Base-by-base conservation (phyloP, 2,888 invertebrate species). In the Syritta pipiens region DNA sequence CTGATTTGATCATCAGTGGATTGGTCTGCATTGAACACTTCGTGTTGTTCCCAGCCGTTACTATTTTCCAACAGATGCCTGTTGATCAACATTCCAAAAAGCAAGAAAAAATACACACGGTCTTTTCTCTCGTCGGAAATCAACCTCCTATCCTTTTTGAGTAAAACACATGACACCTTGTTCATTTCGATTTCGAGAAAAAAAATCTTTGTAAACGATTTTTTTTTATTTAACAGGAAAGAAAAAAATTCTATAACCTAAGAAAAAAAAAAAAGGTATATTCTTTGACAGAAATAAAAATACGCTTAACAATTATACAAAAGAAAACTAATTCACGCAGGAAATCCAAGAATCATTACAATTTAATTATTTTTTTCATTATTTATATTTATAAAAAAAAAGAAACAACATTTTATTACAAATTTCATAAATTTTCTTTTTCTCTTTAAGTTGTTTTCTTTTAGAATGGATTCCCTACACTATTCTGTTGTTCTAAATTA, bases 381-480 rank as follows among this genome's bases (percentile, higher is more conserved):
- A 51, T 37, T 40, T 40, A 14, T 24, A 46, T 67, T 60, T 59
- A 24, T 57, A 49, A 62, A 59, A 65, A 77, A 49, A 46, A 19
- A 55, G 53, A 65, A 71, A 77, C 46, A 68, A 60, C 14, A 14
- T 24, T n/a, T n/a, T n/a, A n/a, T n/a, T n/a, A n/a, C n/a, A n/a
- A n/a, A n/a, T n/a, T n/a, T n/a, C n/a, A n/a, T n/a, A n/a, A n/a
- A n/a, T n/a, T n/a, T 46, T 69, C 35, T 26, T 53, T 71, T 71
- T 7, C 19, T 44, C 51, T 77, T 77, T 60, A 55, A 75, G 44
- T 65, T 65, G 24, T 44, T 44, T 24, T 37, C 30, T 59, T 53
- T 49, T 48, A 32, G 46, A 42, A 72, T 77, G 57, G 72, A 57
- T 48, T 65, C 26, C 65, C 53, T 72, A 72, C 65, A 59, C 53